Conservation (phyloP, 2,888 invertebrate genomes). For the Troides aeacus region DNA sequence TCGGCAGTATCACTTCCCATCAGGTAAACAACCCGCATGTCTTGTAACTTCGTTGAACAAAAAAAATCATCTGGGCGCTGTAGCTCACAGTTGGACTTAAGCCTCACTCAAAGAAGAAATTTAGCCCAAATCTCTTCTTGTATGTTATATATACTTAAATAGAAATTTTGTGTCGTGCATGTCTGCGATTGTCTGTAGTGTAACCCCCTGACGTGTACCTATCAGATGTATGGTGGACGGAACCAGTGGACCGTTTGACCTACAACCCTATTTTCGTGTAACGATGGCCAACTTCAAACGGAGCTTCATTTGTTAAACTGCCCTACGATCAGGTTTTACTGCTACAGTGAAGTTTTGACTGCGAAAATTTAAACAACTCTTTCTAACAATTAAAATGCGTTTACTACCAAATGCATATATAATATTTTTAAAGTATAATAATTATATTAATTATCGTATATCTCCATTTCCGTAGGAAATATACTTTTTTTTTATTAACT, state of each 20-base stretch:
- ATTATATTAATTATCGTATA: too few species aligned
- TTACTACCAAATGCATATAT: background rate
- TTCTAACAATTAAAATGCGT: background rate
- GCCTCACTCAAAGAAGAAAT: too few species aligned
- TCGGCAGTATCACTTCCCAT: too few species aligned
- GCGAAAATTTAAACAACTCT: background rate
- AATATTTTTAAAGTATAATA: too few species aligned
- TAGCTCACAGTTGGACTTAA: too few species aligned
- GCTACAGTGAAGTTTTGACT: background rate
- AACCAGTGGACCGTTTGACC: conserved; percentile 19
- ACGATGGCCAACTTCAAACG: conserved; percentile 9
- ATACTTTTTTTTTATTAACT: too few species aligned
- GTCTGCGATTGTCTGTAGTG: background rate
- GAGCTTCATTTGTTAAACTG: conserved; percentile 2
- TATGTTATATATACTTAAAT: too few species aligned
- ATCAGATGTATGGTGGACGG: background rate
- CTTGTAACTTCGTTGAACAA: too few species aligned
- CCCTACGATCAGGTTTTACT: conserved; percentile 7
- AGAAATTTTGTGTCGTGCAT: background rate
- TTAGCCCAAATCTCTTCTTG: too few species aligned
- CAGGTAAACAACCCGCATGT: too few species aligned
- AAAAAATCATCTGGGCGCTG: too few species aligned
- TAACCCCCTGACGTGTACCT: background rate
- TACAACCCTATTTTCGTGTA: conserved; percentile 21
- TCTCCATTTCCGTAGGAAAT: too few species aligned